phyloP scores from a whole-genome alignment of 2,888 invertebrate species.

The Gryllus longicercus region DNA sequence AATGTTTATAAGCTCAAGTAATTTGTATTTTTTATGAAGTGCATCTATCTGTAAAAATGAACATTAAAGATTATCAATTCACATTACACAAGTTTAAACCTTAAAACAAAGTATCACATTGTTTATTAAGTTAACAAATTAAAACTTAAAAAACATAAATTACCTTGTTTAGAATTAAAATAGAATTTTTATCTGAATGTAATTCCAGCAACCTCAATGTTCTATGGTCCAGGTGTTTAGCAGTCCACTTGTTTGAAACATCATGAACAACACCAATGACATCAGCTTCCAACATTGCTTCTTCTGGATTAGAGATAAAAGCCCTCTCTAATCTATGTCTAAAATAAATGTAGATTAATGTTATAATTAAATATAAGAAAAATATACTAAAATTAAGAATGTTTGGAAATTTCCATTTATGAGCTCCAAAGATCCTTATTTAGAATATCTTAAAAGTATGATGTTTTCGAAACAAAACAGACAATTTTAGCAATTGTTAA shows the following conservation, averaged over 20 bases:
- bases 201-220: slow-evolving; percentile 65
- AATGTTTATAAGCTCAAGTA: slow-evolving; percentile 67
- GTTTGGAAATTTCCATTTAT: no score
- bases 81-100: slow-evolving; percentile 18
- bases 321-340: slow-evolving; percentile 56
- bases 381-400: background rate
- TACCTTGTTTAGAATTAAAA: slow-evolving; percentile 89
- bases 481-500: no score
- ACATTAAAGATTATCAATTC: slow-evolving; percentile 27
- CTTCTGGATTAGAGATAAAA: slow-evolving; percentile 59
- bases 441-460: no score
- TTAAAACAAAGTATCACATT: slow-evolving; percentile 25
- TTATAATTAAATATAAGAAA: background rate
- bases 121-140: slow-evolving; percentile 21
- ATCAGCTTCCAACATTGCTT: slow-evolving; percentile 67
- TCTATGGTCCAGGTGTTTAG: slow-evolving; percentile 65
- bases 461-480: no score
- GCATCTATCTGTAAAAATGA: slow-evolving; percentile 59
- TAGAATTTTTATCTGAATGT: slow-evolving; percentile 53
- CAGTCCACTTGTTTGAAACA: slow-evolving; percentile 65
- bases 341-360: slow-evolving; percentile 32
- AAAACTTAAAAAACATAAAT: slow-evolving; percentile 33
- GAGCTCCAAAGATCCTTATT: no score
- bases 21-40: slow-evolving; percentile 64
- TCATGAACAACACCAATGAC: slow-evolving; percentile 85